Evolutionary conservation across 2,888 invertebrate species (phyloP), one percentile per base, ranked within the genome.

Genomic region (Dysmachus trigonus): DNA sequence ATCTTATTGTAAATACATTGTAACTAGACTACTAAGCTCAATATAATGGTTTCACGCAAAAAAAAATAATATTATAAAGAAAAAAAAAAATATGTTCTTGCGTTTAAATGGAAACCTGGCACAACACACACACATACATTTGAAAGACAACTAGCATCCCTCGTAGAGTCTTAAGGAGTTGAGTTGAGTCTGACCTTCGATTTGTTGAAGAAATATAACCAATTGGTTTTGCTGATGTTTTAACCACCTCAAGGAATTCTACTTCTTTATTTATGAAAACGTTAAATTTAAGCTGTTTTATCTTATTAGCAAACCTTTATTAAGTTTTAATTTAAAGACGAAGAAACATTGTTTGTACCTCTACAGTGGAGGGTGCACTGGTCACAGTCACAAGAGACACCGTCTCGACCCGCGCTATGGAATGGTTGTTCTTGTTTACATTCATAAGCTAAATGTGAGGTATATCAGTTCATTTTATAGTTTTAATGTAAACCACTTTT

Each of bases 401-500:
- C 38, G 41, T 77, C 77, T 77, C 62, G 77, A 15, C 18, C 27
- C 47, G 30, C 77, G 47, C 77, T 77, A 47, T 77, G 30, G 27
- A 27, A 81, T 81, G 81, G 62, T 51, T 33, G 31, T 81, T 81
- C 47, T 81, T 51, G 30, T 81, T 41, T 81, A 41, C 41, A 81
- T 53, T 53, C 33, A 62, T 35, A 81, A 81, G 81, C 15, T 47
- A 62, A 33, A 62, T 62, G 81, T 62, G 81, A 81, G 47, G 38
- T 62, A 81, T 81, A 81, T 81, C 81, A 81, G 47, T 22, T 53
- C 51, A 47, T 81, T 51, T 81, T 81, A 81, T 81, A 81, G 81
- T 81, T 81, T 81, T 81, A 81, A 81, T 81, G 81, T 81, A 81
- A 81, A 81, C 53, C 81, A 53, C 81, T 81, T 81, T 81, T 62